A percentile compares a stretch with the other conserved stretches of the same genome.
phyloP scores from a whole-genome alignment of 2,888 invertebrate species.

The Tethea ocularis region DNA sequence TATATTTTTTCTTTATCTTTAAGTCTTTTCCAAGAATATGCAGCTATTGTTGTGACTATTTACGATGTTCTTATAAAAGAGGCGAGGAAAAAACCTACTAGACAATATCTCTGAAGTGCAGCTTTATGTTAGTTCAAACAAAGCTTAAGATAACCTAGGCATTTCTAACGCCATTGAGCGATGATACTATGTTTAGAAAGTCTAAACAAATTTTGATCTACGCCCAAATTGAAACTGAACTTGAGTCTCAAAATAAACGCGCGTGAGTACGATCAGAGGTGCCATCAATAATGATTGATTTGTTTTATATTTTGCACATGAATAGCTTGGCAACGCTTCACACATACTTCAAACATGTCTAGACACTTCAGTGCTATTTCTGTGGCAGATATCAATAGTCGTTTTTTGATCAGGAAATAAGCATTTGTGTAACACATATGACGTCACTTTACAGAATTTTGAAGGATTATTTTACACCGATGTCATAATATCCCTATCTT shows the following conservation, averaged over 20 bases:
- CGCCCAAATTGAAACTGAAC: conserved; percentile 4
- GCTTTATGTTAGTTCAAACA: too few species aligned
- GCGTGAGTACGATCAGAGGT: neutral
- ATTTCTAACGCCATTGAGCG: neutral
- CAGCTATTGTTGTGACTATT: too few species aligned
- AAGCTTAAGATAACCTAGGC: neutral
- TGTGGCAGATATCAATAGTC: conserved; percentile 5
- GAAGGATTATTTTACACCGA: neutral
- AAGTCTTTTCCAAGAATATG: too few species aligned
- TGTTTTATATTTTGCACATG: conserved; percentile 18
- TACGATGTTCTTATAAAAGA: too few species aligned
- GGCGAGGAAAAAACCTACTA: too few species aligned
- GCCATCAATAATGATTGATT: conserved; percentile 21
- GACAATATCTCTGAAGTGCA: too few species aligned
- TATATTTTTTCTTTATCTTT: neutral
- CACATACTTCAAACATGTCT: conserved; percentile 16
- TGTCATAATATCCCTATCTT: conserved; percentile 1
- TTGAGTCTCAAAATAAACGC: conserved; percentile 4
- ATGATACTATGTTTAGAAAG: neutral
- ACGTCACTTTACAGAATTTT: neutral
- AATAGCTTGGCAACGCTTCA: conserved; percentile 14
- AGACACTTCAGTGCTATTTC: conserved; percentile 18
- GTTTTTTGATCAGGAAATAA: neutral
- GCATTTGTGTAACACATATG: neutral
- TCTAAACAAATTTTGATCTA: neutral